These are phyloP conservation scores for Frankliniella intonsa DNA, from an alignment of 2,888 invertebrate genomes.

Conservation along the genomic window DNA sequence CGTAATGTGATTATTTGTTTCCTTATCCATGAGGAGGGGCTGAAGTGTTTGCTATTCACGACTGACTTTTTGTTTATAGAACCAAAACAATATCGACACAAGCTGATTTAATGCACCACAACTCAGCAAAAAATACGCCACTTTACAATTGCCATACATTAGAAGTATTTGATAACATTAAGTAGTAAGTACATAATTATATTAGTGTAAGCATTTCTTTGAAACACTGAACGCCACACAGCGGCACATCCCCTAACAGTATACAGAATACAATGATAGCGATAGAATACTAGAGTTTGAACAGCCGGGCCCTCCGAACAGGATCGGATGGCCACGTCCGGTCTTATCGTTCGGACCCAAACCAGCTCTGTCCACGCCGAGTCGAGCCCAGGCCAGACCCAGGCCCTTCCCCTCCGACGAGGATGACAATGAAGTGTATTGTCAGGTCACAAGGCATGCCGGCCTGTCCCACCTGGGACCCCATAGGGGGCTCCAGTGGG, in stretches of 20 bases:
- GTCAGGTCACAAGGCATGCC: conserved; percentile 18
- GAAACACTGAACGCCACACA: neutral
- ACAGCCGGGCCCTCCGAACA: neutral
- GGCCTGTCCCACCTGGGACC: neutral
- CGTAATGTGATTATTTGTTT: neutral
- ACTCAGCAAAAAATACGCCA: conserved; percentile 22
- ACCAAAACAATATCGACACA: neutral
- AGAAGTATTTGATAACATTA: conserved; percentile 4
- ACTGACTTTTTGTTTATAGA: neutral
- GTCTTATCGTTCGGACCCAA: conserved; percentile 7
- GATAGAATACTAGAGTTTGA: conserved; percentile 1
- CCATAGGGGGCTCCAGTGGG: too few relatives aligned
- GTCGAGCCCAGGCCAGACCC: neutral
- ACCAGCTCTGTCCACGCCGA: neutral
- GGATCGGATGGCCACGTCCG: neutral
- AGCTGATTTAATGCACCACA: conserved; percentile 24
- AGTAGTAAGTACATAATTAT: neutral
- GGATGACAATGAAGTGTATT: neutral
- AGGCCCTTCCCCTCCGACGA: neutral
- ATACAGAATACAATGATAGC: neutral
- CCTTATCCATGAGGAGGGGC: neutral
- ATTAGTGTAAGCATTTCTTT: neutral
- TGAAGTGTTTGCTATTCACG: neutral
- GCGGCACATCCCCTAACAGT: conserved; percentile 24
- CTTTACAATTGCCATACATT: conserved; percentile 3